These are phyloP conservation scores for Drosophila kepulauana DNA, from an alignment of 1,140 invertebrate genomes.

Conservation along the genomic window DNA sequence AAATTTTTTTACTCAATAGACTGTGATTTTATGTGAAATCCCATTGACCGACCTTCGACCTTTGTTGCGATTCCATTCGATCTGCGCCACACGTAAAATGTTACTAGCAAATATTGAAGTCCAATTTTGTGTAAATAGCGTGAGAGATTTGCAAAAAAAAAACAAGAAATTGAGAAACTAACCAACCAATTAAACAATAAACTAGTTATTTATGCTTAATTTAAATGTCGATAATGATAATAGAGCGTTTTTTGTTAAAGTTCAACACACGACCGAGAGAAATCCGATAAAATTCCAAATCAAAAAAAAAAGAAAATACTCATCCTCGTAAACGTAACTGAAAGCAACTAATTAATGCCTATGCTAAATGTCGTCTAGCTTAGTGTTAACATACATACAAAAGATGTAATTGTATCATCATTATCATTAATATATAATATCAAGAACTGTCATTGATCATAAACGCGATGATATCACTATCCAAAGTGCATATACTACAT, in stretches of 20 bases:
- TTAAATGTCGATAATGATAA: constrained; percentile 25
- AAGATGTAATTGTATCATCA: constrained; percentile 39
- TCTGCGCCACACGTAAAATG: constrained; percentile 12
- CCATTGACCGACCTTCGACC: constrained; percentile 7
- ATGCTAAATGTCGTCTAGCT: constrained; percentile 78
- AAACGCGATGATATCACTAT: constrained; percentile 24
- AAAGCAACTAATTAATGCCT: constrained; percentile 80
- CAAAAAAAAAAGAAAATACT: constrained; percentile 23
- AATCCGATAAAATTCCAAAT: constrained; percentile 33
- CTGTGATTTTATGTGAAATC: constrained; percentile 54
- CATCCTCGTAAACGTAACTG: constrained; percentile 62
- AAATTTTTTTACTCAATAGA: constrained; percentile 50
- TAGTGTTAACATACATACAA: constrained; percentile 26
- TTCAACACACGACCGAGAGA: constrained; percentile 38
- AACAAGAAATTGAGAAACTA: constrained; percentile 15
- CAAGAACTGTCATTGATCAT: constrained; percentile 27
- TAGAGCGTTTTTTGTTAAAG: constrained; percentile 73
- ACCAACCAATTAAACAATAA: constrained; percentile 15
- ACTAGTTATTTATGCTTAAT: constrained; percentile 46
- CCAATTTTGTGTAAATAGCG: constrained; percentile 36
- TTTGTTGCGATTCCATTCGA: background rate
- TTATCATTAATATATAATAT: constrained; percentile 30
- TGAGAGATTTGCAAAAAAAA: constrained; percentile 38
- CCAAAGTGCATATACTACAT: constrained; percentile 43
- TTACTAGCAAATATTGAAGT: constrained; percentile 14